Evolutionary conservation across 2,113 vertebrate species (phyloP), one percentile per base, ranked within the genome.

Genomic region (Onychostoma macrolepis): DNA sequence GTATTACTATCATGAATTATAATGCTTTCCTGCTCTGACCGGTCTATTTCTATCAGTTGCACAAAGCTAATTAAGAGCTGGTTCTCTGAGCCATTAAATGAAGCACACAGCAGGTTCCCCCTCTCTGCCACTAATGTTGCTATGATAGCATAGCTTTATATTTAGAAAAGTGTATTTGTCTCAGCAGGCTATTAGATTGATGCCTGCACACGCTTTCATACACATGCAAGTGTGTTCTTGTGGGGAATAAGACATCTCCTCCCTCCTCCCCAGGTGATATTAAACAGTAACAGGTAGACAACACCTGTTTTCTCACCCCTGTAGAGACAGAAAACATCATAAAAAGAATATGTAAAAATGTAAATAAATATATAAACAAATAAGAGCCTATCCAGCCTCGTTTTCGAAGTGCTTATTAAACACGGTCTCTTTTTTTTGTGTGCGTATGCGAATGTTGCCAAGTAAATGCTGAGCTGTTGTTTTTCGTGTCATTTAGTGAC

Each of bases 61-160:
- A 88, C 72, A 87, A 65, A 74, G 77, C 80, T 90, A 90, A 91
- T 90, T 85, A 90, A 89, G 84, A 79, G 65, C 86, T 50, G 85
- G 86, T 71, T 88, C 89, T 89, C 71, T 84, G 87, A 88, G 78
- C 85, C 85, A 86, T 87, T 88, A 87, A 90, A 90, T 91, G 89
- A 89, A 90, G 80, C 56, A 78, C 87, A 84, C 89, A 86, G 89
- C 85, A 50, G 83, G 80, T 86, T 86, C 53, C 61, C 33, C 43
- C 81, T 69, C 58, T 86, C 72, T 84, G 85, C 53, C 76, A 85
- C 85, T 88, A 82, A 89, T 89, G 81, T 85, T 87, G 74, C 67
- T 81, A 86, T 89, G 84, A 87, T 88, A 80, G 89, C 74, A 15
- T 56, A 53, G 65, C 74, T 86, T 90, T 81, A 85, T 88, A 87